Conservation (phyloP, 1,140 invertebrate genomes). For the Pseudomyrmex pallidus region DNA sequence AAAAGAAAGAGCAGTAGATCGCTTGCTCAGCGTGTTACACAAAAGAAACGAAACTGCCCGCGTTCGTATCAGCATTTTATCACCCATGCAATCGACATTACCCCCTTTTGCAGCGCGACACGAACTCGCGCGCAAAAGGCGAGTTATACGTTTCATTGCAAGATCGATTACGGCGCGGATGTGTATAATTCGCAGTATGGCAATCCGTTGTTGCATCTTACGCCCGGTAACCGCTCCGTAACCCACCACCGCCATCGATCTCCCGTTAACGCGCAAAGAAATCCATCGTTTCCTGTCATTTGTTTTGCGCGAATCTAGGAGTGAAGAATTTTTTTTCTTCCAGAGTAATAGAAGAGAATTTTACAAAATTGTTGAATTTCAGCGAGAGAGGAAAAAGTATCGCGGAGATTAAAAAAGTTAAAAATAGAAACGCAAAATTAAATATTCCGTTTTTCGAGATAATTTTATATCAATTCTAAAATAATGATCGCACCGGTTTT, state of each 20-base stretch:
- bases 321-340: not conserved
- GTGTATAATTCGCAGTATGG: conserved; percentile 18
- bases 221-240: not conserved
- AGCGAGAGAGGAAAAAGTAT: not conserved
- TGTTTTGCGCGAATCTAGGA: not conserved
- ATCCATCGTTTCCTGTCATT: not conserved
- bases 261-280: not conserved
- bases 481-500: not conserved
- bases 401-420: not conserved
- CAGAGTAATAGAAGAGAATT: not conserved
- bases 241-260: too few species aligned
- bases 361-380: not conserved
- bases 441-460: not conserved
- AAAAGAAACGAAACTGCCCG: conserved; percentile 46
- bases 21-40: conserved; percentile 44
- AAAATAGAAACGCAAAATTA: not conserved
- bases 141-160: conserved; percentile 40
- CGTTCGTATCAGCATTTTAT: conserved; percentile 56
- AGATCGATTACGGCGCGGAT: conserved; percentile 28
- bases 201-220: conserved; percentile 12
- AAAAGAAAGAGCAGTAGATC: conserved; percentile 21
- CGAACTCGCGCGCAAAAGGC: conserved; percentile 21
- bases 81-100: conserved; percentile 60
- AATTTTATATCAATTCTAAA: conserved; percentile 13
- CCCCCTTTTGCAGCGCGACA: conserved; percentile 51